These are phyloP conservation scores for Pseudomyrmex pallidus DNA, from an alignment of 1,140 invertebrate species.

Conservation along the genomic window DNA sequence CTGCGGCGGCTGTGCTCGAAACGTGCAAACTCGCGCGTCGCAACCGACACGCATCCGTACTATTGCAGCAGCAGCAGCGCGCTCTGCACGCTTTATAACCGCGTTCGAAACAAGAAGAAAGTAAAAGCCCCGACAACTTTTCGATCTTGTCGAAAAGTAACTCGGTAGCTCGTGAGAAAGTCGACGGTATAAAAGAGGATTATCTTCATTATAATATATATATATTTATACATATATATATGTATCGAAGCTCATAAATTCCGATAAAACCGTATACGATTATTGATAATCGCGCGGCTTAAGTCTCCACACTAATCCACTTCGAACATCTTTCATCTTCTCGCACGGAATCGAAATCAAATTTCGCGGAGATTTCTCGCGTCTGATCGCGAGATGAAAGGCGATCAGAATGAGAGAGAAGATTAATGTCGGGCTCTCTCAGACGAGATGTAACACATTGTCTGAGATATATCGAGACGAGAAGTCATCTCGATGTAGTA, in stretches of 20 bases:
- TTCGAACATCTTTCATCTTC: no score
- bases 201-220: no score
- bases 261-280: neutral
- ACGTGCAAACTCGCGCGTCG: conserved; percentile 66
- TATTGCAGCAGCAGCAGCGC: neutral
- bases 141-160: no score
- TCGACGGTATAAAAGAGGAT: no score
- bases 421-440: conserved; percentile 41
- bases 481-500: conserved; percentile 46
- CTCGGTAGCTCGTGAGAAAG: neutral
- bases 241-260: neutral
- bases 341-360: no score
- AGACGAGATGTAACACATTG: conserved; percentile 29
- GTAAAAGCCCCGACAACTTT: conserved; percentile 28
- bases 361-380: neutral
- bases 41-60: conserved; percentile 61
- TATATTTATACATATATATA: no score
- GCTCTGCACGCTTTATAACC: conserved; percentile 64
- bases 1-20: conserved; percentile 62
- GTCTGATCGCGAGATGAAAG: conserved; percentile 12
- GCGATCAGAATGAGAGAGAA: conserved; percentile 28
- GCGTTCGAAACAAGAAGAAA: conserved; percentile 42
- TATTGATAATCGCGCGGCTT: neutral
- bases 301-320: no score
- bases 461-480: conserved; percentile 33